phyloP scores from a whole-genome alignment of 1,140 invertebrate species.

The Triops longicaudatus region DNA sequence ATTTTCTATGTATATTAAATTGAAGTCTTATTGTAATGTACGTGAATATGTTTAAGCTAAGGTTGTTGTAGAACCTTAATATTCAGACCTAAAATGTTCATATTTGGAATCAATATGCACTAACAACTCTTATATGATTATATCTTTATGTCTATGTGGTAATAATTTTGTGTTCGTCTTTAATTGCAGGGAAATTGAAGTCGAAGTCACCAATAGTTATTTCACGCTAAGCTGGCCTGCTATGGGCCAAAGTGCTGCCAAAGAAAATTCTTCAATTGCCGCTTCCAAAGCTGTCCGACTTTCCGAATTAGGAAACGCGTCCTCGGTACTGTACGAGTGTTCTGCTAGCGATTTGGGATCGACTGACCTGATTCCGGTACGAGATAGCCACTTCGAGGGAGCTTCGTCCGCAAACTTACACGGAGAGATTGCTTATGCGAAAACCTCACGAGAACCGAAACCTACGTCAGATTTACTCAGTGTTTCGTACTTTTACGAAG shows the following conservation, averaged over 20 bases:
- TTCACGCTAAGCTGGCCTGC: not conserved
- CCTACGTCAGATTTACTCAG: not conserved
- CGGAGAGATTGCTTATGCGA: not conserved
- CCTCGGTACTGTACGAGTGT: not conserved
- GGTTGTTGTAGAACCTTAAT: too few species aligned
- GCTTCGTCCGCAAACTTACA: not conserved
- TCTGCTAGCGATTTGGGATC: not conserved
- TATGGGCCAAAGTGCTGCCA: slow-evolving; percentile 10
- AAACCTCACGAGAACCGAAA: not conserved
- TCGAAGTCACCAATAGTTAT: not conserved
- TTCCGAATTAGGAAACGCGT: not conserved
- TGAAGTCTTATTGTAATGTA: too few species aligned
- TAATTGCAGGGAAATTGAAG: not conserved
- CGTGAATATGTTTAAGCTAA: too few species aligned
- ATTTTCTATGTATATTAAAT: too few species aligned
- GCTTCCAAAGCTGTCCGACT: not conserved
- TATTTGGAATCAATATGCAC: too few species aligned
- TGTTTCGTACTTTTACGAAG: not conserved
- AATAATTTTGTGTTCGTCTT: not conserved
- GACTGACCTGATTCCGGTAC: not conserved
- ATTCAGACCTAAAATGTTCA: too few species aligned
- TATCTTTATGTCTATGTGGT: too few species aligned
- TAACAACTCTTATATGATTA: too few species aligned
- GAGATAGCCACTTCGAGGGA: not conserved
- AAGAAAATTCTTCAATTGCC: not conserved